Percentiles rank a stretch among this genome's conserved stretches.
phyloP scores from a whole-genome alignment of 2,113 vertebrate genomes.

The Tychaedon coryphoeus region DNA sequence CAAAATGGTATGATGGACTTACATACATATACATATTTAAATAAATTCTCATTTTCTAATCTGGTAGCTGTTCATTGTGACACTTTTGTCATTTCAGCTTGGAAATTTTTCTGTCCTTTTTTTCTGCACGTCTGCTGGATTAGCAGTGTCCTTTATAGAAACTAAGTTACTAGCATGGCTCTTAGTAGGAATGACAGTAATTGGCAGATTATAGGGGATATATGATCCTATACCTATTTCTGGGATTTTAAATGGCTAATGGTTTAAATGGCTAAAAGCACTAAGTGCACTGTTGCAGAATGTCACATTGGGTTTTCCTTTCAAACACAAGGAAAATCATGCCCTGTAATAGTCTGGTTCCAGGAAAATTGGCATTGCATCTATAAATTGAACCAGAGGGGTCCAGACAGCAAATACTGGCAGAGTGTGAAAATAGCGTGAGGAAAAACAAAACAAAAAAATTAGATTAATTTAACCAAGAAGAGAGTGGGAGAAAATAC shows the following conservation, averaged over 20 bases:
- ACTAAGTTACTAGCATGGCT: background rate
- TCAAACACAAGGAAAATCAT: background rate
- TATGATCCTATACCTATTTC: background rate
- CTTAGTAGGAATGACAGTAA: background rate
- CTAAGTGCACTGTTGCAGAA: background rate
- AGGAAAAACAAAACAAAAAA: background rate
- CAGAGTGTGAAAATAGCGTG: background rate
- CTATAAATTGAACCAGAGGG: background rate
- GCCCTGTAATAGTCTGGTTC: background rate
- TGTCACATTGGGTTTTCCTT: background rate
- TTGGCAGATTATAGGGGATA: background rate
- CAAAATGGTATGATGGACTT: background rate
- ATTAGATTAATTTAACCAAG: fast-evolving
- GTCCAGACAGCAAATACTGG: background rate
- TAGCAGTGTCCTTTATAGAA: background rate
- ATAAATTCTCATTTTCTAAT: background rate
- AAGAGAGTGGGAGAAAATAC: background rate
- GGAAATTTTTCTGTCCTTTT: background rate
- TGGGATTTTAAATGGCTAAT: background rate
- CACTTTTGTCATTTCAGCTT: background rate
- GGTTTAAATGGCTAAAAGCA: background rate
- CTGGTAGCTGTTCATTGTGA: background rate
- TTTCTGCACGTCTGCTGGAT: background rate
- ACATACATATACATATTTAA: background rate
- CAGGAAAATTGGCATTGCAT: background rate